Conservation (phyloP, 1,140 invertebrate species). For the Ceratosolen solmsi region DNA sequence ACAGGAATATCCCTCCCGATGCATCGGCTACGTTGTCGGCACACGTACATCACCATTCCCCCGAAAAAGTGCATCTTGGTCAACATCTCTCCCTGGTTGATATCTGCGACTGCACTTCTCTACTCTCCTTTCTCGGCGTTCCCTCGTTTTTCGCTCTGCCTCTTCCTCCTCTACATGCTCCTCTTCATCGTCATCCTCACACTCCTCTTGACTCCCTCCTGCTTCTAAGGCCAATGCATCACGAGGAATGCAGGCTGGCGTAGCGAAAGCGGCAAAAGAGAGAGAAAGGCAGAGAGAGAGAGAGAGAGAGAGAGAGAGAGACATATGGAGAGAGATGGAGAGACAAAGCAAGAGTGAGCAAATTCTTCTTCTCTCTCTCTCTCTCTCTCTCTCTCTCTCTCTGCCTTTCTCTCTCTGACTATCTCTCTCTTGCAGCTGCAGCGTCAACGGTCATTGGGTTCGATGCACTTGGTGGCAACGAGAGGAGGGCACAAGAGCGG, state of each 20-base stretch:
- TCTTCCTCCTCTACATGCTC: not conserved
- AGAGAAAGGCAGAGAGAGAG: constrained; percentile 19
- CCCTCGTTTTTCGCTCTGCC: not conserved
- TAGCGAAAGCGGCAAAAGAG: not conserved
- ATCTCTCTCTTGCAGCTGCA: constrained; percentile 60
- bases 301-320: not conserved
- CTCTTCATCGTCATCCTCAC: not conserved
- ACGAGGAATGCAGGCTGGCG: constrained; percentile 37
- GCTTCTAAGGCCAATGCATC: constrained; percentile 40
- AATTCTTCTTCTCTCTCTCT: too few species aligned
- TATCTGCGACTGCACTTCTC: not conserved
- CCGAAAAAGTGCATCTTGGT: not conserved
- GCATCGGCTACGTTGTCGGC: not conserved
- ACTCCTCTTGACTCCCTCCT: too few species aligned
- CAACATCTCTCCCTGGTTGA: not conserved
- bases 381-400: constrained; percentile 15
- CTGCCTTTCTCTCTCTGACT: not conserved
- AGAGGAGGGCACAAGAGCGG: not conserved
- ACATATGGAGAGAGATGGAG: not conserved
- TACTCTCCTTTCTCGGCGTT: not conserved
- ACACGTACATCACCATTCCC: constrained; percentile 2
- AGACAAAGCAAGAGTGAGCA: not conserved
- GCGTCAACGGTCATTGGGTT: constrained; percentile 71
- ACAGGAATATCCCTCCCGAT: not conserved
- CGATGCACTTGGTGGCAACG: constrained; percentile 66